Percentiles rank a stretch among this genome's conserved stretches.
These are phyloP conservation scores for Brachionus rotundiformis DNA, from an alignment of 1,140 invertebrate species.

Conservation along the genomic window DNA sequence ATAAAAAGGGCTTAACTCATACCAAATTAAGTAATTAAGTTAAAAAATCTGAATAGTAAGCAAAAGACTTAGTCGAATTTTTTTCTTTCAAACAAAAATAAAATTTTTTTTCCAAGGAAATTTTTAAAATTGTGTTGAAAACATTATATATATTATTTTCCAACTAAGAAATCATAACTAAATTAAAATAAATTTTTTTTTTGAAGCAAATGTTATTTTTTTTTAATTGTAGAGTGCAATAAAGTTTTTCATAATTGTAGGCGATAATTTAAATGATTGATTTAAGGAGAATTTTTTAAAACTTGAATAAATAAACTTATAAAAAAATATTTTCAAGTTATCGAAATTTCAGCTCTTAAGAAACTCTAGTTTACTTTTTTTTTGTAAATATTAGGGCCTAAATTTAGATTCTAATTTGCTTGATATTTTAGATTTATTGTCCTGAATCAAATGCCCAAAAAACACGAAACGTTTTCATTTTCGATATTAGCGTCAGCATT, in stretches of 20 bases:
- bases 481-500: too few species aligned
- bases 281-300: background rate
- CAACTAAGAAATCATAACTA: too few species aligned
- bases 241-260: background rate
- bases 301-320: conserved; percentile 5
- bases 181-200: too few species aligned
- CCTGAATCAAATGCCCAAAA: background rate
- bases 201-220: background rate
- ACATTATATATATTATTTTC: background rate
- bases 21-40: background rate
- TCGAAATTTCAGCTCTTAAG: background rate
- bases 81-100: background rate
- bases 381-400: too few species aligned
- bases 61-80: background rate
- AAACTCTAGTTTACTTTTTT: conserved; percentile 2
- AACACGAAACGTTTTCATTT: too few species aligned
- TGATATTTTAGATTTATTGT: too few species aligned
- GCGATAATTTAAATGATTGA: background rate
- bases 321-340: background rate
- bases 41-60: conserved; percentile 1
- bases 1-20: background rate
- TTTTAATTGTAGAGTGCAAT: background rate
- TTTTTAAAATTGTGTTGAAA: background rate
- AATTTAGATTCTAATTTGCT: too few species aligned
- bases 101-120: background rate